Conservation (phyloP, 2,888 invertebrate species). For the Chrysolina haemoptera region DNA sequence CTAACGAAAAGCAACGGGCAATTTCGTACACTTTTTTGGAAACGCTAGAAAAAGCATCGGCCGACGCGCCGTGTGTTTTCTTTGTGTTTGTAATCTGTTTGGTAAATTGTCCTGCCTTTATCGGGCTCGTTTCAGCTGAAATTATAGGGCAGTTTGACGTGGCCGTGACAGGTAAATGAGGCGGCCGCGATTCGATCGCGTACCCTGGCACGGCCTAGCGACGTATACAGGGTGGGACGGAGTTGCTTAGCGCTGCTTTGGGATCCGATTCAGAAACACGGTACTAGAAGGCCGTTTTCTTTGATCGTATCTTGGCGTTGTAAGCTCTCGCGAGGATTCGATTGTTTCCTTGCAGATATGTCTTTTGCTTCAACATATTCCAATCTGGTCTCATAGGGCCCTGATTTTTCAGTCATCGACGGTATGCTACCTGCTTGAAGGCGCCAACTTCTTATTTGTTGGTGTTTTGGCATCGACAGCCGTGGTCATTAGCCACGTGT, state of each 20-base stretch:
- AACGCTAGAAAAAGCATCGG: constrained; percentile 51
- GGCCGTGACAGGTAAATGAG: constrained; percentile 68
- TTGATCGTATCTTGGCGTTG: too few species aligned
- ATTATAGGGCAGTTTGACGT: constrained; percentile 68
- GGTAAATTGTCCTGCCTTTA: constrained; percentile 63
- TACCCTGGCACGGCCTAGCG: constrained; percentile 41
- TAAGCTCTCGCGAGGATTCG: too few species aligned
- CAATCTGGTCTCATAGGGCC: too few species aligned
- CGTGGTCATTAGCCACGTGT: too few species aligned
- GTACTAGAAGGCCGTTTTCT: too few species aligned
- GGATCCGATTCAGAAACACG: too few species aligned
- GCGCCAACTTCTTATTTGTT: too few species aligned
- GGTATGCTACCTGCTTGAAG: too few species aligned
- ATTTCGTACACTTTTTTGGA: constrained; percentile 37
- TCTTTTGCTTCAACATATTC: too few species aligned
- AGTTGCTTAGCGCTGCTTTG: background rate
- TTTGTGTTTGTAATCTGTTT: constrained; percentile 62
- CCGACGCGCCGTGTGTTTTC: constrained; percentile 53
- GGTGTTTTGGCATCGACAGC: too few species aligned
- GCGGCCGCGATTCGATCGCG: constrained; percentile 56
- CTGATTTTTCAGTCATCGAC: too few species aligned
- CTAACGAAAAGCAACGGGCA: constrained; percentile 26
- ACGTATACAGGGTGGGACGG: constrained; percentile 17
- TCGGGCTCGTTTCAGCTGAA: constrained; percentile 62
- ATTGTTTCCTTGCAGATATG: too few species aligned